Conservation (phyloP, 2,113 vertebrate genomes). For the Cariama cristata region DNA sequence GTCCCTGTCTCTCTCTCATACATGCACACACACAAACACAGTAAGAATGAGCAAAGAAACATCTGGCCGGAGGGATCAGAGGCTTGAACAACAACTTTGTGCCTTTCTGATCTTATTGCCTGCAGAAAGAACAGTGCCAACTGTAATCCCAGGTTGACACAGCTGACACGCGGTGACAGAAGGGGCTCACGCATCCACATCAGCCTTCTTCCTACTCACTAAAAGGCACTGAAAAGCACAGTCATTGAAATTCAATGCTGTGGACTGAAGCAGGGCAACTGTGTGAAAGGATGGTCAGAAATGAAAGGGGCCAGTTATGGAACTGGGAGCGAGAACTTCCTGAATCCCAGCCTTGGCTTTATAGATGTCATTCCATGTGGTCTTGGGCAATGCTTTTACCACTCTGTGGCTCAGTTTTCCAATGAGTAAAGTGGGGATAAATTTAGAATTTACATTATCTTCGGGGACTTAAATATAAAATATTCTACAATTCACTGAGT, state of each 20-base stretch:
- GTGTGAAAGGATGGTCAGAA: background rate
- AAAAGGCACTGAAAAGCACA: background rate
- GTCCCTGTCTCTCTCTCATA: background rate
- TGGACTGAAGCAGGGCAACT: background rate
- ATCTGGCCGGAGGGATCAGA: slow-evolving; percentile 22
- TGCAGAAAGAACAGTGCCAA: slow-evolving; percentile 31
- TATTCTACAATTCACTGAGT: background rate
- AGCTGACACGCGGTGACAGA: slow-evolving; percentile 36
- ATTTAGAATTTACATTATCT: background rate
- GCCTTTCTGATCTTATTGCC: slow-evolving; percentile 41
- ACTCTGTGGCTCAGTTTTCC: background rate
- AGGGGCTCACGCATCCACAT: background rate
- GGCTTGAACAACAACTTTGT: slow-evolving; percentile 34
- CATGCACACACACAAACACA: background rate
- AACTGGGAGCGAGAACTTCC: background rate
- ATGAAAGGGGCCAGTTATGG: background rate
- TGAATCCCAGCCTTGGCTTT: background rate
- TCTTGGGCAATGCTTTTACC: background rate
- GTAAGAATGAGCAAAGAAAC: slow-evolving; percentile 18
- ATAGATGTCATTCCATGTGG: background rate
- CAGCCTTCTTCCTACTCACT: background rate
- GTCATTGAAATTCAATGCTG: background rate
- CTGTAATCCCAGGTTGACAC: slow-evolving; percentile 29
- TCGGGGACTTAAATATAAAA: background rate
- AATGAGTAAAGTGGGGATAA: background rate